Conservation (phyloP, 2,888 invertebrate species). For the Lapara coniferarum region DNA sequence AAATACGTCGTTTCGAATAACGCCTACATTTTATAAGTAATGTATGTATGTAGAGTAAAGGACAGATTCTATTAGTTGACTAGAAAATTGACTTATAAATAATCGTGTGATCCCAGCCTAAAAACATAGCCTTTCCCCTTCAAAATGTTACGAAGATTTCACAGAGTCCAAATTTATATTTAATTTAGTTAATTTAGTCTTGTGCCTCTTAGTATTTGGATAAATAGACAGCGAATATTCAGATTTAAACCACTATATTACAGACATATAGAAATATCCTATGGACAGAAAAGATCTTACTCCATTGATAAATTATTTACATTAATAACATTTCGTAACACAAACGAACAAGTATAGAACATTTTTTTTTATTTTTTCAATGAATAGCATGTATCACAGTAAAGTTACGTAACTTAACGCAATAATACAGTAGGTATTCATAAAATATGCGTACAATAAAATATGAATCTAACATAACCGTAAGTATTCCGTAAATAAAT, state of each 20-base stretch:
- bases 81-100: slow-evolving; percentile 57
- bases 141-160: slow-evolving; percentile 31
- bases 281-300: slow-evolving; percentile 66
- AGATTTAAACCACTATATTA: slow-evolving; percentile 33
- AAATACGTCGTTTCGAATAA: slow-evolving; percentile 62
- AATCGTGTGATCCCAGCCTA: slow-evolving; percentile 44
- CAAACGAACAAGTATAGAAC: slow-evolving; percentile 29
- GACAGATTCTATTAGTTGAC: slow-evolving; percentile 45
- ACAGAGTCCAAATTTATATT: neutral
- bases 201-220: slow-evolving; percentile 59
- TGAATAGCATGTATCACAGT: slow-evolving; percentile 73
- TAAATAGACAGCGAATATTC: slow-evolving; percentile 30
- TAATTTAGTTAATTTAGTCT: slow-evolving; percentile 54
- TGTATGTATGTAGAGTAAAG: slow-evolving; percentile 77
- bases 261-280: slow-evolving; percentile 45
- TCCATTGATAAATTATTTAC: slow-evolving; percentile 55
- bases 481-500: slow-evolving; percentile 19
- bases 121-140: slow-evolving; percentile 56
- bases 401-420: slow-evolving; percentile 57
- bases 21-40: slow-evolving; percentile 59
- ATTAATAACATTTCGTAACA: slow-evolving; percentile 61
- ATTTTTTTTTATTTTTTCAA: slow-evolving; percentile 45
- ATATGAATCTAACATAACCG: slow-evolving; percentile 43
- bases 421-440: slow-evolving; percentile 49
- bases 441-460: slow-evolving; percentile 49